These are phyloP conservation scores for Lepidotrigona ventralis DNA, from an alignment of 1,140 invertebrate species.

Conservation along the genomic window DNA sequence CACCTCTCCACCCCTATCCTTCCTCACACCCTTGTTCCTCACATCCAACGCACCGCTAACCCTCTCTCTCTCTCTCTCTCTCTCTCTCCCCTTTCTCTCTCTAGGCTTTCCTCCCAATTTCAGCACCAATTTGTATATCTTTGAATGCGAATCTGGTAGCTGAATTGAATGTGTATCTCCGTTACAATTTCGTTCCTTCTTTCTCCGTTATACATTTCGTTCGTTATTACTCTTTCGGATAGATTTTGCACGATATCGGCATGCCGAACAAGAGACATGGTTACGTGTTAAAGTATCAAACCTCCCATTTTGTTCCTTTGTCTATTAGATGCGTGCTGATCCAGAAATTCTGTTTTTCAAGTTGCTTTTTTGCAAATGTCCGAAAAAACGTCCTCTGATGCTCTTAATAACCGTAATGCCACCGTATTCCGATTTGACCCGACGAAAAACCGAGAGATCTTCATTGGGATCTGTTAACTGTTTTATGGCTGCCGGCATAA, in stretches of 20 bases:
- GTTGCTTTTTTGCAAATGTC: too few relatives aligned
- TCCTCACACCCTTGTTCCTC: not conserved
- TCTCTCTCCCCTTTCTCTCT: not conserved
- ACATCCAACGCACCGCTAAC: not conserved
- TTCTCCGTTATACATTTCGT: not conserved
- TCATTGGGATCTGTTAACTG: conserved; percentile 22
- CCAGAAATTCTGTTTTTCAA: not conserved
- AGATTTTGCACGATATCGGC: not conserved
- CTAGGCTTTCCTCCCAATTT: conserved; percentile 52
- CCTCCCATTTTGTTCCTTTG: too few relatives aligned
- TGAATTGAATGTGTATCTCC: conserved; percentile 11
- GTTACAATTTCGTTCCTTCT: conserved; percentile 4
- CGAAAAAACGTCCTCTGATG: not conserved
- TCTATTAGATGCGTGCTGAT: too few relatives aligned
- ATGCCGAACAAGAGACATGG: not conserved
- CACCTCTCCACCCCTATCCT: not conserved
- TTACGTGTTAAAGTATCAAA: not conserved
- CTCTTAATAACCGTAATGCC: not conserved
- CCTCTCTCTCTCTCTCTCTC: conserved; percentile 11
- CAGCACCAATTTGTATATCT: conserved; percentile 64
- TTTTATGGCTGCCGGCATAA: not conserved
- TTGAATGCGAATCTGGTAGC: conserved; percentile 46
- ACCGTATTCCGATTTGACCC: not conserved
- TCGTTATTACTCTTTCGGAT: not conserved
- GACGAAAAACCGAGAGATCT: not conserved